Evolutionary conservation across 2,888 invertebrate genomes (phyloP).

Genomic region (Nomada lathburiana): DNA sequence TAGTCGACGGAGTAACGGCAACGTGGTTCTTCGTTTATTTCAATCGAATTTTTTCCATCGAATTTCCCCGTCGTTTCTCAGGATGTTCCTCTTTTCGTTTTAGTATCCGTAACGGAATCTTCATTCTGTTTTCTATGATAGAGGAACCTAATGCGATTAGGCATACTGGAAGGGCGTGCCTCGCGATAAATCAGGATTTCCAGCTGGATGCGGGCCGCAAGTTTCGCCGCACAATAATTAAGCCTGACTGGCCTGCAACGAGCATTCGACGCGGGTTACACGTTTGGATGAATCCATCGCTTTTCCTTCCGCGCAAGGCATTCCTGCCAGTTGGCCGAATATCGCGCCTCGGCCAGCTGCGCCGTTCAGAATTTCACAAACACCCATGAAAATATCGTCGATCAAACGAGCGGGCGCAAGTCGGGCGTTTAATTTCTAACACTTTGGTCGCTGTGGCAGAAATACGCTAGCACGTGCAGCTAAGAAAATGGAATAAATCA

Average conservation of each 20-base stretch:
- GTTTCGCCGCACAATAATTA: conserved; percentile 26
- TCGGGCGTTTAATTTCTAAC: too few relatives aligned
- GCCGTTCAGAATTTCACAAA: conserved; percentile 29
- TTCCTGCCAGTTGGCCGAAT: not conserved
- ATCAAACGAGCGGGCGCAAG: not conserved
- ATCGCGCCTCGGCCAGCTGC: conserved; percentile 7
- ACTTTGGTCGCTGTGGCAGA: too few relatives aligned
- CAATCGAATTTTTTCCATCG: too few relatives aligned
- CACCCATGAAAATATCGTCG: conserved; percentile 43
- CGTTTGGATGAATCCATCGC: conserved; percentile 11
- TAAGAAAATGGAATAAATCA: too few relatives aligned
- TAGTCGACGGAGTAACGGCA: too few relatives aligned
- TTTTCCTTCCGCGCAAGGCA: not conserved
- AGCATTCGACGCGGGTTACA: not conserved
- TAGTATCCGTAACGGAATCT: too few relatives aligned
- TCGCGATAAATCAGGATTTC: conserved; percentile 30
- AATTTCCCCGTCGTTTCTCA: too few relatives aligned
- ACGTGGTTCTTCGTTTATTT: too few relatives aligned
- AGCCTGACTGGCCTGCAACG: not conserved
- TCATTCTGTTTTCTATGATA: too few relatives aligned
- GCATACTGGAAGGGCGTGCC: not conserved
- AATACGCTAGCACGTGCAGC: too few relatives aligned
- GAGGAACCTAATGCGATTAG: too few relatives aligned
- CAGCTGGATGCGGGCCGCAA: conserved; percentile 7
- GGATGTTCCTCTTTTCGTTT: too few relatives aligned